phyloP scores from a whole-genome alignment of 1,140 invertebrate genomes.

The Hesperophylax magnus region DNA sequence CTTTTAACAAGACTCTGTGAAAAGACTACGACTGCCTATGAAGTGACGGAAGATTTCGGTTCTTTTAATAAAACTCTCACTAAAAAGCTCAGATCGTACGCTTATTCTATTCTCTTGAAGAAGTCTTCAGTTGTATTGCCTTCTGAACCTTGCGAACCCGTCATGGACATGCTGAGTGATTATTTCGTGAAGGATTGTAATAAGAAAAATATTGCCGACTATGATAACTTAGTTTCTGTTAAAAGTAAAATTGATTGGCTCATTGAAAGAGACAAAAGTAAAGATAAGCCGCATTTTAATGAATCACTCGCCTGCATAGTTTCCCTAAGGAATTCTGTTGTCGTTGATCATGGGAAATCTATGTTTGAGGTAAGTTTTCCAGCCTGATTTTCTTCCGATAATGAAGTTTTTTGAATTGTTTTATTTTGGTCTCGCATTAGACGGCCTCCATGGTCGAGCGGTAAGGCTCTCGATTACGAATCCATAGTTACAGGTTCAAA shows the following conservation, averaged over 20 bases:
- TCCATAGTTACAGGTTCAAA: no score
- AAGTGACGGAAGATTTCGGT: constrained; percentile 41
- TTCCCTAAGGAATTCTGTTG: constrained; percentile 44
- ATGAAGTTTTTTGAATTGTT: no score
- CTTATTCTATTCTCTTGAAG: constrained; percentile 50
- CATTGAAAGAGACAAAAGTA: constrained; percentile 41
- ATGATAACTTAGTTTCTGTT: constrained; percentile 44
- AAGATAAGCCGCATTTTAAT: constrained; percentile 44
- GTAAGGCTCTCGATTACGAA: no score
- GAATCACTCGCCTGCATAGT: constrained; percentile 46
- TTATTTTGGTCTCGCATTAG: no score
- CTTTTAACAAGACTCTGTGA: constrained; percentile 50
- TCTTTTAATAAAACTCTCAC: constrained; percentile 36
- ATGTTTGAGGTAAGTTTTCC: constrained; percentile 52
- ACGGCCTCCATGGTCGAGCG: no score
- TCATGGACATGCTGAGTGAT: constrained; percentile 49
- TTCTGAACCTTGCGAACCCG: constrained; percentile 43
- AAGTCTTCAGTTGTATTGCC: constrained; percentile 37
- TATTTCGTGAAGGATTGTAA: constrained; percentile 45
- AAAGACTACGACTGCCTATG: constrained; percentile 38
- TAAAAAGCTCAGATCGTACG: constrained; percentile 45
- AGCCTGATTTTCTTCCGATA: no score
- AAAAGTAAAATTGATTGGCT: constrained; percentile 53
- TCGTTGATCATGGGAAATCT: constrained; percentile 41
- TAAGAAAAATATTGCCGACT: constrained; percentile 50